A percentile compares a stretch with the other conserved stretches of the same genome.
Conservation (phyloP, 2,113 vertebrate species). For the Lamprotornis superbus region DNA sequence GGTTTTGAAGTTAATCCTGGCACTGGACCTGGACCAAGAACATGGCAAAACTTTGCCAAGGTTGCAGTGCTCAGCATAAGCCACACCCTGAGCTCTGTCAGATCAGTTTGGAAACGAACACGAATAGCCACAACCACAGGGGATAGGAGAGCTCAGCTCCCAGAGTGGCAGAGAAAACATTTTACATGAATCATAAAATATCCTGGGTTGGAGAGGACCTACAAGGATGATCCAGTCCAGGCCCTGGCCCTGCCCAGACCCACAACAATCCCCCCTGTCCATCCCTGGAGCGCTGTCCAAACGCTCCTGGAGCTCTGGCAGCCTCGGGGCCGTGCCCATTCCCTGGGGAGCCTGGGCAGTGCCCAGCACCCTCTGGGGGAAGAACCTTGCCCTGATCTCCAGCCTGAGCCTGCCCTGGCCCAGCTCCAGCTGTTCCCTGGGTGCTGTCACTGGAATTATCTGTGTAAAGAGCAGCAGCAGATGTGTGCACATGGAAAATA, state of each 20-base stretch:
- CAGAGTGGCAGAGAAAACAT: background rate
- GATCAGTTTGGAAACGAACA: background rate
- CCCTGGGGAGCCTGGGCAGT: background rate
- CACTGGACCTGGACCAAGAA: background rate
- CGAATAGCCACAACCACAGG: accelerated
- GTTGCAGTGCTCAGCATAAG: background rate
- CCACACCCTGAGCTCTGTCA: background rate
- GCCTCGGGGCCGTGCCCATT: background rate
- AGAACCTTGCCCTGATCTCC: background rate
- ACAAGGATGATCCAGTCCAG: accelerated
- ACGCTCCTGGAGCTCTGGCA: background rate
- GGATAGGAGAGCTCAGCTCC: background rate
- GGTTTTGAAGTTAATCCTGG: background rate
- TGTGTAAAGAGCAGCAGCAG: background rate
- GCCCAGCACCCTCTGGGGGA: background rate
- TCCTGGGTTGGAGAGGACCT: background rate
- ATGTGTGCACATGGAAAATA: background rate
- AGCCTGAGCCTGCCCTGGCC: background rate
- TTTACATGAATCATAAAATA: accelerated
- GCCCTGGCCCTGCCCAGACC: accelerated
- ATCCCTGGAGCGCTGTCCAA: background rate
- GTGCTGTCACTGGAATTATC: accelerated
- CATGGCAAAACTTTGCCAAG: background rate
- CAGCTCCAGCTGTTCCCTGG: background rate
- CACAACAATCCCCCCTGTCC: accelerated